These are phyloP conservation scores for Phodopus roborovskii DNA, from an alignment of 2,113 vertebrate species.

Conservation along the genomic window DNA sequence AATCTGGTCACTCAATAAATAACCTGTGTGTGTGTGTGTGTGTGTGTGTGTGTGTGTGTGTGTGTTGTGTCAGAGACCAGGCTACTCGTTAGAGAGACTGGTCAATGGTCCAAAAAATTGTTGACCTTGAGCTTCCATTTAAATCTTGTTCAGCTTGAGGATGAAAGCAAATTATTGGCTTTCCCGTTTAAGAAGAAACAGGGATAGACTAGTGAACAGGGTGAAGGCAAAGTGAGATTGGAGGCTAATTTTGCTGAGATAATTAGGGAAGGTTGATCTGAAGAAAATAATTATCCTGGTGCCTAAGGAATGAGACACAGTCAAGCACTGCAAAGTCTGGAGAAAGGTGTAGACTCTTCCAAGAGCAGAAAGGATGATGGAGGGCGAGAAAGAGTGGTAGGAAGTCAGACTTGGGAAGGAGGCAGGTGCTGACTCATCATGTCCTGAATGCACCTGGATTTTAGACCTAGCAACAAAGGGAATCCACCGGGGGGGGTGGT, in stretches of 20 bases:
- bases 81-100: not conserved
- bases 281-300: not conserved
- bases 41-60: too few species aligned
- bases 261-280: too few species aligned
- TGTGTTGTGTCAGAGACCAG: not conserved
- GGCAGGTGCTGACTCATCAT: too few species aligned
- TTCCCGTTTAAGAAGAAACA: not conserved
- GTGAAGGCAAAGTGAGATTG: not conserved
- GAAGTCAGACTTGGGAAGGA: not conserved
- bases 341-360: not conserved
- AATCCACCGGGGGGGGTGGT: not conserved
- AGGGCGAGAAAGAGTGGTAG: fast-evolving
- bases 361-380: not conserved
- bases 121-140: not conserved
- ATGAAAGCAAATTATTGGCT: not conserved
- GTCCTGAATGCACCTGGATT: not conserved
- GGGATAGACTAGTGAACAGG: too few species aligned
- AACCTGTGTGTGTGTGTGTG: fast-evolving
- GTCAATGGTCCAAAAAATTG: not conserved
- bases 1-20: not conserved
- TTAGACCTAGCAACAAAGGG: not conserved
- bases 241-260: not conserved
- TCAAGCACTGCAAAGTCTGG: not conserved
- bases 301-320: not conserved
- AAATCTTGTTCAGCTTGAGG: not conserved